These are phyloP conservation scores for Lithophane semibrunnea DNA, from an alignment of 2,888 invertebrate species.

Conservation along the genomic window DNA sequence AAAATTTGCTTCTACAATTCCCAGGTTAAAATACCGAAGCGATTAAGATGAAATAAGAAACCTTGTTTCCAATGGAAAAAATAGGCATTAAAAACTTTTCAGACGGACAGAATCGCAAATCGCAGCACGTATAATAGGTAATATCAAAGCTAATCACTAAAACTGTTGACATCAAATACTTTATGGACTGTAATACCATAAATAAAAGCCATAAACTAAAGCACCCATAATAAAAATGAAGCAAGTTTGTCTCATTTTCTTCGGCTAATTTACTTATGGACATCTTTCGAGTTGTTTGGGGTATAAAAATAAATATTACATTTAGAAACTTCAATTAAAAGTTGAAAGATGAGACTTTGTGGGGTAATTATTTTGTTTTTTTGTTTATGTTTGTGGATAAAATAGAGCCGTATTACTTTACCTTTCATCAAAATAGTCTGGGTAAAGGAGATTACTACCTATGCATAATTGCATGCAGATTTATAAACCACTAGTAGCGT, in stretches of 20 bases:
- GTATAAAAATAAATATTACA: conserved; percentile 39
- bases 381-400: too few relatives aligned
- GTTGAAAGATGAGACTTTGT: conserved; percentile 39
- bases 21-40: neutral
- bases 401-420: neutral
- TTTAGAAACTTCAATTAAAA: conserved; percentile 37
- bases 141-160: conserved; percentile 44
- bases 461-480: too few relatives aligned
- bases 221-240: conserved; percentile 40
- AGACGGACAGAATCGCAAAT: neutral
- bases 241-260: conserved; percentile 43
- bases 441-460: too few relatives aligned
- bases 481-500: too few relatives aligned
- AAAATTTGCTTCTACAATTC: too few relatives aligned
- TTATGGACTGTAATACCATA: conserved; percentile 44
- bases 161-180: conserved; percentile 51
- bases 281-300: conserved; percentile 29
- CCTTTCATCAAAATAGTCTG: neutral
- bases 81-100: neutral
- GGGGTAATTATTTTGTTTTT: neutral
- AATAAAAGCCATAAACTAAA: conserved; percentile 47
- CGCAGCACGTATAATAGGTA: neutral
- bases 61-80: neutral
- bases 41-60: neutral
- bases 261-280: conserved; percentile 39